Percentiles rank a stretch among this genome's conserved stretches.
These are phyloP conservation scores for Neosilurus mollespiculum DNA, from an alignment of 2,797 vertebrate species.

Conservation along the genomic window DNA sequence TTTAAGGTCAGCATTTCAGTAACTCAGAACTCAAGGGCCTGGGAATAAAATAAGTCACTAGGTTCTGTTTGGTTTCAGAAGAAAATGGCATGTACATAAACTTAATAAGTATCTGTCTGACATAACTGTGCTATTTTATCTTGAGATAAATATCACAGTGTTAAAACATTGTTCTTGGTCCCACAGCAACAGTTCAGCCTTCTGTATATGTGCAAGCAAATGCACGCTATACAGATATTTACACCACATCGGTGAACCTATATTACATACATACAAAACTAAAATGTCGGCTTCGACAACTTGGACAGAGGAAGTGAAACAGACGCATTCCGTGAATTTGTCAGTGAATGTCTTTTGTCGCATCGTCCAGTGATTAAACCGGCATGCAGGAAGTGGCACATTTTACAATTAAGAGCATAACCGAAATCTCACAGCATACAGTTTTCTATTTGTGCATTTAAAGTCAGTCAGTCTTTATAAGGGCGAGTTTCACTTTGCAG, in stretches of 20 bases:
- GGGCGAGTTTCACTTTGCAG: neutral
- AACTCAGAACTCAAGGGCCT: neutral
- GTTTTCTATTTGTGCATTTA: neutral
- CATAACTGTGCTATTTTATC: conserved; percentile 46
- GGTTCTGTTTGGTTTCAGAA: conserved; percentile 18
- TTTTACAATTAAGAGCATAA: neutral
- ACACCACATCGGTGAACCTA: conserved; percentile 46
- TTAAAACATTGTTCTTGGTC: conserved; percentile 51
- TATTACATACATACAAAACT: conserved; percentile 54
- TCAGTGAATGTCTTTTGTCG: neutral
- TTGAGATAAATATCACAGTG: conserved; percentile 52
- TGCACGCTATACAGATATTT: conserved; percentile 48
- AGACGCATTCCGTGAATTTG: neutral
- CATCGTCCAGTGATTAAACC: neutral
- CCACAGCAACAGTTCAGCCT: conserved; percentile 48
- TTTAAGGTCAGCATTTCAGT: neutral
- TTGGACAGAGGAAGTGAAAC: conserved; percentile 22
- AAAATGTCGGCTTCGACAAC: conserved; percentile 12
- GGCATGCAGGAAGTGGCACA: conserved; percentile 7
- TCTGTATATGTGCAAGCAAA: conserved; percentile 46
- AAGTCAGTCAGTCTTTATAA: conserved; percentile 8
- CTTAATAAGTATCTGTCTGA: conserved; percentile 31
- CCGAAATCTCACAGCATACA: neutral
- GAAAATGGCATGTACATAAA: conserved; percentile 31
- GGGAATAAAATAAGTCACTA: neutral